phyloP scores from a whole-genome alignment of 1,140 invertebrate species.

The Brachionus asplanchnoidis region DNA sequence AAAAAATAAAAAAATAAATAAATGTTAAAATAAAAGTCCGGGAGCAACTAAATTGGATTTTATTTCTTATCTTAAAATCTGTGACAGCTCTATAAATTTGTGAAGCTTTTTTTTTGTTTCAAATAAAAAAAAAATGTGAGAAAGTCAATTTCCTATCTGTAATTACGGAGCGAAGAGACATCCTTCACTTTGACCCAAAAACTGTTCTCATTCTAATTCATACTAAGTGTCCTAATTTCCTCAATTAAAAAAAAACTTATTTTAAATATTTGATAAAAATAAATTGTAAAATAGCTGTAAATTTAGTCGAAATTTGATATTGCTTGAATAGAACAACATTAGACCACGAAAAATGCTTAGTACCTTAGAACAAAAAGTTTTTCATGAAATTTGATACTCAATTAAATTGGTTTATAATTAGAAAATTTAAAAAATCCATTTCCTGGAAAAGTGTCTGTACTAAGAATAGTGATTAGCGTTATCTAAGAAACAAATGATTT shows the following conservation, averaged over 20 bases:
- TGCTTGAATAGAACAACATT: neutral
- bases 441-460: neutral
- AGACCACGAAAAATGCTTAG: neutral
- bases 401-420: constrained; percentile 6
- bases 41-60: neutral
- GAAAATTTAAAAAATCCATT: neutral
- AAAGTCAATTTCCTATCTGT: neutral
- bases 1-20: neutral
- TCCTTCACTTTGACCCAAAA: neutral
- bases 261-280: constrained; percentile 1
- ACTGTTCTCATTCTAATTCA: neutral
- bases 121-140: neutral
- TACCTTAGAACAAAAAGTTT: neutral
- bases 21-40: neutral
- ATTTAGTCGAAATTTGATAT: neutral
- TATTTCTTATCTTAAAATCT: neutral
- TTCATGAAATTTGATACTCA: neutral
- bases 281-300: neutral
- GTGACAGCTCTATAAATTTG: neutral
- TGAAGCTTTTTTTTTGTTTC: neutral
- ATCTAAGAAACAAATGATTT: neutral
- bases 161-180: neutral
- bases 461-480: neutral
- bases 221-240: neutral
- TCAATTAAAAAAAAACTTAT: neutral